Conservation (phyloP, 1,140 invertebrate genomes). For the Drosophila murphyi region DNA sequence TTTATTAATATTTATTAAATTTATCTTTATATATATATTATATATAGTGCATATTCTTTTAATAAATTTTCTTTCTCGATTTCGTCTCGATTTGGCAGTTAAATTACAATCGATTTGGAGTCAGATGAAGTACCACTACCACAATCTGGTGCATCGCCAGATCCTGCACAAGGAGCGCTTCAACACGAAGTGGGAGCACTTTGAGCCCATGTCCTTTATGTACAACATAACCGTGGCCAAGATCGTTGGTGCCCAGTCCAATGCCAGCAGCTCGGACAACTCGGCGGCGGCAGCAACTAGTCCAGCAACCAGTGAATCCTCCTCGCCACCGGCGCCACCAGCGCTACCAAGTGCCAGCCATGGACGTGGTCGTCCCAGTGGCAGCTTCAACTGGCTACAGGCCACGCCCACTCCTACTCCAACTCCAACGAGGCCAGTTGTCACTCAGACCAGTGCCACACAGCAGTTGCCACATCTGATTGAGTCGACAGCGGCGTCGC, state of each 20-base stretch:
- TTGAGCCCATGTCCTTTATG: slow-evolving; percentile 83
- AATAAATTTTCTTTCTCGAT: background rate
- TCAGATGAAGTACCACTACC: slow-evolving; percentile 83
- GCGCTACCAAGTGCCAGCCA: slow-evolving; percentile 55
- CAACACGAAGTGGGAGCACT: slow-evolving; percentile 82
- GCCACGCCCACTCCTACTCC: slow-evolving; percentile 20
- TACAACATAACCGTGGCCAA: slow-evolving; percentile 82
- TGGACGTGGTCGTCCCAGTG: slow-evolving; percentile 77
- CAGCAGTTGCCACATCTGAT: slow-evolving; percentile 48
- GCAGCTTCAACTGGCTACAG: slow-evolving; percentile 77
- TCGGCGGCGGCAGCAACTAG: slow-evolving; percentile 22
- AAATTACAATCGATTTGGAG: slow-evolving; percentile 82
- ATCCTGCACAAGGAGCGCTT: slow-evolving; percentile 82
- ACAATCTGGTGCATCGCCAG: slow-evolving; percentile 79
- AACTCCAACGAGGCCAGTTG: background rate
- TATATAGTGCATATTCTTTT: background rate
- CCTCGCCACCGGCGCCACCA: slow-evolving; percentile 18
- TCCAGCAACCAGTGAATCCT: background rate
- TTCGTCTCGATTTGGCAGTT: slow-evolving; percentile 35
- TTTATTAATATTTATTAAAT: no score
- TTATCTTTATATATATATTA: no score
- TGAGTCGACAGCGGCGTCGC: slow-evolving; percentile 41
- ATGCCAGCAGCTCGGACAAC: slow-evolving; percentile 1
- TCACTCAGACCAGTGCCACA: background rate
- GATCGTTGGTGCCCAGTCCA: slow-evolving; percentile 69